Base-by-base conservation (phyloP, 2,888 invertebrate genomes). In the Spisula solida region DNA sequence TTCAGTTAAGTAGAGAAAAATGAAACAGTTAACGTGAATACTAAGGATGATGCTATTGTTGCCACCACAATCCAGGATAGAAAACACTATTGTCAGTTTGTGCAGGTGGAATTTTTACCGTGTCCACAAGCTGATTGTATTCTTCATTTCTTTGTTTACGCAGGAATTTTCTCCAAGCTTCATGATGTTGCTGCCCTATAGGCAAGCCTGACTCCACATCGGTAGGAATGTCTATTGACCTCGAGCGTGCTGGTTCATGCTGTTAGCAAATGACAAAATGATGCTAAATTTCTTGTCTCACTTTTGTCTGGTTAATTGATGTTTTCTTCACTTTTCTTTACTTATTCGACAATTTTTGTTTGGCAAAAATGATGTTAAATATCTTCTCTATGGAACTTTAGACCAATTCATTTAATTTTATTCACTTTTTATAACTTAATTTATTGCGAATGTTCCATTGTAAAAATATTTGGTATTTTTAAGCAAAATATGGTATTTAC, bases 171-270 rank as follows among this genome's bases (percentile, higher is more conserved):
- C 78, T 87, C 92, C 88, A 88, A 16, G 85, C 88, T 48, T 91
- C 91, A 47, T 92, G 92, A 82, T 92, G 91, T 51, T 92, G 88
- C 80, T 92, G 92, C 47, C 92, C 92, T 41, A 91, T 90, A 12
- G 92, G 92, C 83, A 91, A 83, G 79, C 92, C 92, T 20, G 91
- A 91, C 41, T 90, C 91, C 16, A 75, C 86, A 83, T 92, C 92
- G 14, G 81, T 51, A 47, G 92, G 85, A 29, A 92, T 81, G 25
- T 82, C 83, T 29, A 89, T 87, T 25, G 86, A 85, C 47, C 81
- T 88, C 51, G 88, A 87, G n/a, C 85, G 88, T 55, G 88, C 88
- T 18, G 89, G 90, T 20, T 81, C 82, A 83, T 80, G 80, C 92
- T 92, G 90, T 75, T 80, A 14, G 29, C 75, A 75, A 75, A 75